Base-by-base conservation (phyloP, 2,113 vertebrate genomes). In the Benitochromis conjunctus region DNA sequence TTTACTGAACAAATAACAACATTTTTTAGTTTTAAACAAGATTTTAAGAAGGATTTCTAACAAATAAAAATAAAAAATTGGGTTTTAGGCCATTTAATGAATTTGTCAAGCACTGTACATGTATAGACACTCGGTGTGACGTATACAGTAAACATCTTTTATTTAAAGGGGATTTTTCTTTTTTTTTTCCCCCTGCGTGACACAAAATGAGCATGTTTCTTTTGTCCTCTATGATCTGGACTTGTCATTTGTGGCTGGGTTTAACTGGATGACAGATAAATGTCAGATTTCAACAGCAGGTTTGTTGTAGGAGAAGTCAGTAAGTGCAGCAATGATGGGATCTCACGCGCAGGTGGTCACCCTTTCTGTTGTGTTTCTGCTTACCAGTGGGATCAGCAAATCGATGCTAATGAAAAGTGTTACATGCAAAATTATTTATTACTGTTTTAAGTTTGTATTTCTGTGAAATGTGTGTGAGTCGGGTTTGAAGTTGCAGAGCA, bases 151-250 rank as follows among this genome's bases (percentile, higher is more conserved):
- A 38, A 66, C 62, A 79, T 80, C 81, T 83, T 88, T 83, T 21
- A 80, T 87, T 83, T 57, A 62, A 85, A 80, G 48, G 21, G 51
- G 57, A 82, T 60, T 83, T 26, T 64, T 38, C 36, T 86, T 21
- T 82, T 4, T n/a, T 26, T 26, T 26, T 26, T 3, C 26, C 26
- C 71, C 83, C 82, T 4, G 81, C 92, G 88, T 90, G 92, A 83
- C 83, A 88, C 71, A 74, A 81, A 66, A 77, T 55, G 10, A 77
- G 84, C 86, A 90, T 92, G 81, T 80, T 90, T 82, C 21, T 71
- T 88, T 64, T 78, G 21, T 77, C 84, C 21, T 64, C 82, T 43
- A 53, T 80, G 69, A 69, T 36, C 56, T n/a, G 5, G 81, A 56
- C 62, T 58, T 56, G 58, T 85, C 78, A 11, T 56, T 57, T 74